Conservation (phyloP, 37 sponge, comb jelly and placozoan genomes). For the Halisarca cf. caerulea region DNA sequence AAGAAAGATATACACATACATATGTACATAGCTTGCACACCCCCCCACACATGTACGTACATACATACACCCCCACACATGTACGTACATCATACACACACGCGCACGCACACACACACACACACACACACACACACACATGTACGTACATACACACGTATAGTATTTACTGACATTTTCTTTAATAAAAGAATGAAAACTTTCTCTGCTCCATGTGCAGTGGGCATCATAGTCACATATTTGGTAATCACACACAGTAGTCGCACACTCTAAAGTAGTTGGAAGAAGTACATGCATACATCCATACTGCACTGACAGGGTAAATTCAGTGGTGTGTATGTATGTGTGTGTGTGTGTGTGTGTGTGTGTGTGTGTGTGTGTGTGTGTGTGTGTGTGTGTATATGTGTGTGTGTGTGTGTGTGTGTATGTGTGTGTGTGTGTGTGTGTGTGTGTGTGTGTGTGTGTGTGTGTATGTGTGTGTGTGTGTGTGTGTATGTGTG, state of each 20-base stretch:
- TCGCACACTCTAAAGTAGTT: no score
- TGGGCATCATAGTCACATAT: no score
- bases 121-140: neutral
- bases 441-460: neutral
- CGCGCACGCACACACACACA: neutral
- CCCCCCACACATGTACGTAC: no score
- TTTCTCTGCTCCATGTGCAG: no score
- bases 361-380: neutral
- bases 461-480: neutral
- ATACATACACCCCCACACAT: neutral
- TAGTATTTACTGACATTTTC: neutral
- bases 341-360: conserved; percentile 16
- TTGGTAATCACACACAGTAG: neutral
- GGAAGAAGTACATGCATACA: no score
- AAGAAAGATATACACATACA: no score
- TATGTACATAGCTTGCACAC: no score
- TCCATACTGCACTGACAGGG: no score
- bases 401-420: conserved; percentile 27
- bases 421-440: conserved; percentile 1
- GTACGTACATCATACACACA: neutral
- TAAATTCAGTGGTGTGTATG: no score
- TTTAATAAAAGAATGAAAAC: no score
- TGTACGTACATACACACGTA: neutral
- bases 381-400: no score
- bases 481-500: neutral